Conservation (phyloP, 2,888 invertebrate species). For the Sussaba pulchella region DNA sequence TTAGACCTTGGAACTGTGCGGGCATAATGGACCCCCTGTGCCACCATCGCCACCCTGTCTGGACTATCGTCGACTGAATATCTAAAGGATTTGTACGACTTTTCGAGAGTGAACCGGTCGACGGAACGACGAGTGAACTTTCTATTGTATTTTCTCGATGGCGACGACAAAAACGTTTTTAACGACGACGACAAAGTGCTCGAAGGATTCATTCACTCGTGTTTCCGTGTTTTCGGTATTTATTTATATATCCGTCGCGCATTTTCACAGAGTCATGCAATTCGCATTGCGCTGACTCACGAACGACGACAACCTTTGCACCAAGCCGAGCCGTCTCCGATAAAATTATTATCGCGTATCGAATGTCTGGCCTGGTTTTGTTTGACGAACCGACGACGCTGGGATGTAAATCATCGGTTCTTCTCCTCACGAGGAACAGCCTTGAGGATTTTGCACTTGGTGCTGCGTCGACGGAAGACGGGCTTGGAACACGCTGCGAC, state of each 20-base stretch:
- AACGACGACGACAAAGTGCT: slow-evolving; percentile 17
- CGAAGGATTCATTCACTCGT: slow-evolving; percentile 1
- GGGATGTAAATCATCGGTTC: slow-evolving; percentile 45
- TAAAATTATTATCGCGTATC: slow-evolving; percentile 46
- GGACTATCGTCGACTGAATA: slow-evolving; percentile 25
- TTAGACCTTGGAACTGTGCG: slow-evolving; percentile 75
- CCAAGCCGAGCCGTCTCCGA: slow-evolving; percentile 17
- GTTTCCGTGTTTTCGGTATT: background rate
- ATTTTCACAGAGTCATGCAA: slow-evolving; percentile 17
- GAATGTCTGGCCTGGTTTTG: slow-evolving; percentile 40
- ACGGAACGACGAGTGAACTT: background rate
- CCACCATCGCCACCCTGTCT: slow-evolving; percentile 30
- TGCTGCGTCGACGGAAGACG: slow-evolving; percentile 1
- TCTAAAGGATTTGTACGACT: slow-evolving; percentile 31
- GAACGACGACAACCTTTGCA: slow-evolving; percentile 40
- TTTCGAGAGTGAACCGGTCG: slow-evolving; percentile 23
- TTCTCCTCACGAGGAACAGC: slow-evolving; percentile 28
- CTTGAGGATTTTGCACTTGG: slow-evolving; percentile 26
- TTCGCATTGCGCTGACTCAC: background rate
- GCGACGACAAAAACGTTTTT: slow-evolving; percentile 11
- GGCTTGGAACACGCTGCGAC: slow-evolving; percentile 4
- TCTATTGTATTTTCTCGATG: slow-evolving; percentile 1
- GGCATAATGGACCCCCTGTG: slow-evolving; percentile 65
- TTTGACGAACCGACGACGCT: slow-evolving; percentile 31
- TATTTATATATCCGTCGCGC: background rate